phyloP scores from a whole-genome alignment of 2,113 vertebrate species.

The Melanocharis versteri region DNA sequence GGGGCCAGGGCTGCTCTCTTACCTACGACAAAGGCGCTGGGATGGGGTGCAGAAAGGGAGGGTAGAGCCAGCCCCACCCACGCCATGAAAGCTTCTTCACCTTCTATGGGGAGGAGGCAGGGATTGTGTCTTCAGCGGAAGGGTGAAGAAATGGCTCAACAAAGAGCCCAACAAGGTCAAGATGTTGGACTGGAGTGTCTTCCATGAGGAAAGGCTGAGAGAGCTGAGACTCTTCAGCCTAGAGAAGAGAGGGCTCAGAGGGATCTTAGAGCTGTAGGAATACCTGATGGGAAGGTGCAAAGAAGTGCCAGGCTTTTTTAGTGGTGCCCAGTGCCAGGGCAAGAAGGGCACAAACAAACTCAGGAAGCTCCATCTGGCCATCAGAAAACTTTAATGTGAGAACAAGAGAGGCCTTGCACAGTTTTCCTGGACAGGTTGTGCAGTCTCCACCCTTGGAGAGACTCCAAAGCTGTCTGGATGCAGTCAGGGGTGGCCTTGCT shows the following conservation, averaged over 20 bases:
- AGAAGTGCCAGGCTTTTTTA: not conserved
- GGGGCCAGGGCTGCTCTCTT: not conserved
- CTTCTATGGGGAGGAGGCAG: rapidly evolving
- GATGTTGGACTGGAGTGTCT: not conserved
- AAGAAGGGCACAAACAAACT: not conserved
- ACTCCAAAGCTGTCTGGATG: not conserved
- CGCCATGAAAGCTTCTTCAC: rapidly evolving
- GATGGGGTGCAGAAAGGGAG: not conserved
- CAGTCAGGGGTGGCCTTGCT: not conserved
- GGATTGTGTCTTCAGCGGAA: not conserved
- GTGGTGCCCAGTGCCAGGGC: not conserved
- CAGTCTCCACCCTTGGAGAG: not conserved
- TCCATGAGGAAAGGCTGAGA: not conserved
- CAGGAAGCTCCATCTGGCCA: not conserved
- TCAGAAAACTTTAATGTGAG: not conserved
- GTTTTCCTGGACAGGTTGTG: not conserved
- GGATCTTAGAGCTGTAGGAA: not conserved
- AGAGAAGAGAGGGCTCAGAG: not conserved
- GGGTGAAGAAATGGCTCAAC: not conserved
- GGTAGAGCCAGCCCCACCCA: not conserved
- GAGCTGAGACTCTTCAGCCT: not conserved
- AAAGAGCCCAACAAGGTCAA: not conserved
- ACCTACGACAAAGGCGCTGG: not conserved
- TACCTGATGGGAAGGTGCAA: not conserved
- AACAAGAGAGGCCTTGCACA: too few relatives aligned